These are phyloP conservation scores for Scomber colias DNA, from an alignment of 2,113 vertebrate species.

Conservation along the genomic window DNA sequence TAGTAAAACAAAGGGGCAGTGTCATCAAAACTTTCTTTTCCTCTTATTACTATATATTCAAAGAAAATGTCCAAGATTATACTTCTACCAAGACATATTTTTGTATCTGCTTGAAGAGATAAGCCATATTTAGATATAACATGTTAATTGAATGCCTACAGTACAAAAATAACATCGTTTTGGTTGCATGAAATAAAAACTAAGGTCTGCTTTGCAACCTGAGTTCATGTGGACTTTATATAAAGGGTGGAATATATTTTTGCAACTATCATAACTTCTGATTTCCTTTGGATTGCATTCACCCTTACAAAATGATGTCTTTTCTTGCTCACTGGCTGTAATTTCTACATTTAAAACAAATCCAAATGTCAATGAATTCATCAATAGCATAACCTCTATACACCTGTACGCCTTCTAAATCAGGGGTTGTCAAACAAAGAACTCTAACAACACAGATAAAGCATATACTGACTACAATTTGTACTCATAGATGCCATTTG, in stretches of 20 bases:
- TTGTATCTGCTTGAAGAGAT: slow-evolving; percentile 48
- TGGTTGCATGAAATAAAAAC: background rate
- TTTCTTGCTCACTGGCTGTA: background rate
- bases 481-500: no score
- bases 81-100: slow-evolving; percentile 39
- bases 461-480: no score
- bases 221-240: background rate
- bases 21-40: slow-evolving; percentile 46
- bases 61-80: slow-evolving; percentile 51
- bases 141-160: slow-evolving; percentile 50
- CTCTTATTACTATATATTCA: slow-evolving; percentile 48
- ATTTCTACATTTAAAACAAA: background rate
- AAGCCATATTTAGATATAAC: slow-evolving; percentile 55
- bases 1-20: slow-evolving; percentile 68
- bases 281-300: slow-evolving; percentile 11
- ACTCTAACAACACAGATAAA: no score
- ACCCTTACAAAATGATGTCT: background rate
- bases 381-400: background rate
- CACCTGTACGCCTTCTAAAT: no score
- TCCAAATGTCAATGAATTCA: background rate
- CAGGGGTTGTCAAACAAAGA: no score
- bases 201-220: background rate
- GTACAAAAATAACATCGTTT: slow-evolving; percentile 25
- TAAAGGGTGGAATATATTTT: background rate
- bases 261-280: slow-evolving; percentile 7